These are phyloP conservation scores for Nebria brevicollis DNA, from an alignment of 2,888 invertebrate species.

Conservation along the genomic window DNA sequence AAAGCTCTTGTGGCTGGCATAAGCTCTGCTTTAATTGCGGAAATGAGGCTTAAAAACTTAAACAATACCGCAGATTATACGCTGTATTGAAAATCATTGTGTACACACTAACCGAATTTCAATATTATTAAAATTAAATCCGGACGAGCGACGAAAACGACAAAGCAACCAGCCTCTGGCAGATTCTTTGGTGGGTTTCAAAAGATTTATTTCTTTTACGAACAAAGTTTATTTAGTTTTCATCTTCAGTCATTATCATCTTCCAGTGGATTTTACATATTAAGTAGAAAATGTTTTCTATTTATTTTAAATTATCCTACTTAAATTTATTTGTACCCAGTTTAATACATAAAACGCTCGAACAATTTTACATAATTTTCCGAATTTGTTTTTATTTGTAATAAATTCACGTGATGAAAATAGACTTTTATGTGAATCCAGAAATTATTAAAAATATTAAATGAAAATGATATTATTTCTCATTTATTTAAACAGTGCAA, in stretches of 20 bases:
- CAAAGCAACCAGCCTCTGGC: neutral
- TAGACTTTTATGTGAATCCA: no score
- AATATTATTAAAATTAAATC: conserved; percentile 22
- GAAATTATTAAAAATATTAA: no score
- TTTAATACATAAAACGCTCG: no score
- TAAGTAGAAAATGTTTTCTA: no score
- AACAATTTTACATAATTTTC: no score
- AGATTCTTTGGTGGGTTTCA: neutral
- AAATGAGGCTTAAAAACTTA: conserved; percentile 60
- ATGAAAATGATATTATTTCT: no score
- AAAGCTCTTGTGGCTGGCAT: conserved; percentile 52
- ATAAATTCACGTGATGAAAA: no score
- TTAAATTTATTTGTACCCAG: no score
- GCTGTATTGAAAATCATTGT: conserved; percentile 44
- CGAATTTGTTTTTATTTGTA: no score
- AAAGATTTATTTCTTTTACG: neutral
- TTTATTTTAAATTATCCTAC: no score
- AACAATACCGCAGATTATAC: conserved; percentile 54
- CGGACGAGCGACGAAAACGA: neutral
- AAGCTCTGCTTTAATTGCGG: conserved; percentile 59
- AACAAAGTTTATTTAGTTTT: neutral
- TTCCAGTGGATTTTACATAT: no score
- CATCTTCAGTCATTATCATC: neutral
- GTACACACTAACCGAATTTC: conserved; percentile 22
- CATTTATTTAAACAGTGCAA: no score